These are phyloP conservation scores for Sylvia borin DNA, from an alignment of 2,797 vertebrate genomes.

Conservation along the genomic window DNA sequence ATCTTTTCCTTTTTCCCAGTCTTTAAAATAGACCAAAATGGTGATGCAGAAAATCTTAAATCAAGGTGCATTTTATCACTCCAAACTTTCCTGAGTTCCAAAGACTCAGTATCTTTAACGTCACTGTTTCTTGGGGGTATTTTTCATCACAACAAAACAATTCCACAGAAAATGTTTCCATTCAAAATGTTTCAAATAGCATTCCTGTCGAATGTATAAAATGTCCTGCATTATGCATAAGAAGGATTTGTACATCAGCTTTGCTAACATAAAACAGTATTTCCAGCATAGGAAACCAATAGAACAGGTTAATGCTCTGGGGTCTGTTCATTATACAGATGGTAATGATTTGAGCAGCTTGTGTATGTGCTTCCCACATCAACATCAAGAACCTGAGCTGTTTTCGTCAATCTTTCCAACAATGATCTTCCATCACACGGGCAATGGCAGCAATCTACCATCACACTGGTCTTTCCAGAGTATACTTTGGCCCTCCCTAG, in stretches of 20 bases:
- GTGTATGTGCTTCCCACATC: background rate
- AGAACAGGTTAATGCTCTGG: conserved; percentile 42
- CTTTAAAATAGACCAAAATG: background rate
- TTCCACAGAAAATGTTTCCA: conserved; percentile 39
- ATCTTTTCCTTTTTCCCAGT: background rate
- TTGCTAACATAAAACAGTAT: conserved; percentile 49
- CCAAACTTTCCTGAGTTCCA: conserved; percentile 17
- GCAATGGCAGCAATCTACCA: background rate
- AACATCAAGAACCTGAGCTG: background rate
- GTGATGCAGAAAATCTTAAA: conserved; percentile 14
- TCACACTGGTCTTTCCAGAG: background rate
- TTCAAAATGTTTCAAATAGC: conserved; percentile 47
- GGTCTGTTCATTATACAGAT: conserved; percentile 34
- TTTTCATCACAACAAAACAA: conserved; percentile 41
- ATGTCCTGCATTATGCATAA: conserved; percentile 55
- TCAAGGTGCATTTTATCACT: conserved; percentile 9
- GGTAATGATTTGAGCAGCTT: conserved; percentile 13
- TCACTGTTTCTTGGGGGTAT: conserved; percentile 22
- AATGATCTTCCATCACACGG: background rate
- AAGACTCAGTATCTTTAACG: background rate
- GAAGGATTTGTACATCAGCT: conserved; percentile 45
- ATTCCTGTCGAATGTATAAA: conserved; percentile 45
- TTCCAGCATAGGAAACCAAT: conserved; percentile 31
- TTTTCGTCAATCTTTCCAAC: background rate
- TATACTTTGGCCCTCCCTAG: background rate